Conservation (phyloP, 2,113 vertebrate genomes). For the Sylvia atricapilla region DNA sequence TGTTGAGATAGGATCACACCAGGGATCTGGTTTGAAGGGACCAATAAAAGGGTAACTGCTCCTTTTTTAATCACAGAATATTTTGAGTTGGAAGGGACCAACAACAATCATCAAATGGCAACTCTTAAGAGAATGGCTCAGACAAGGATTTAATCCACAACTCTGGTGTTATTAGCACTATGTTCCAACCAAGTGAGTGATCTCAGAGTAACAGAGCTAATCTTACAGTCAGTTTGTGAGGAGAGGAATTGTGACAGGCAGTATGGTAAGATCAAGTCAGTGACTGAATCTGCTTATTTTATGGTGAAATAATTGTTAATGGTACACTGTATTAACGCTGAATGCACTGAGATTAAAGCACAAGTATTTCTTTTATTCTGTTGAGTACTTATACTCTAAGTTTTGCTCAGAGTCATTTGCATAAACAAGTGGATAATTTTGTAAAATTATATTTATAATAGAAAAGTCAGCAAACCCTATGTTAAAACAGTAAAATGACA, state of each 20-base stretch:
- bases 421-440: not conserved
- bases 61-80: too few species aligned
- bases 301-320: not conserved
- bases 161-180: not conserved
- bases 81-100: too few species aligned
- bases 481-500: not conserved
- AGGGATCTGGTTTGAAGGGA: not conserved
- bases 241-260: not conserved
- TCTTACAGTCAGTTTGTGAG: fast-evolving
- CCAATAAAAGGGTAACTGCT: too few species aligned
- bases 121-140: not conserved
- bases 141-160: too few species aligned
- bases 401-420: not conserved
- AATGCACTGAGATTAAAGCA: not conserved
- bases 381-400: not conserved
- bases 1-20: not conserved
- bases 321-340: not conserved
- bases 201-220: not conserved
- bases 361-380: not conserved
- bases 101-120: too few species aligned
- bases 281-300: not conserved
- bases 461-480: not conserved
- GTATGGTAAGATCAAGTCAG: not conserved
- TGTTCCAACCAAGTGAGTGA: not conserved
- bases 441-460: not conserved